Evolutionary conservation across 2,113 vertebrate species (phyloP), one percentile per base, ranked within the genome.

Genomic region (Pleuronectes platessa): DNA sequence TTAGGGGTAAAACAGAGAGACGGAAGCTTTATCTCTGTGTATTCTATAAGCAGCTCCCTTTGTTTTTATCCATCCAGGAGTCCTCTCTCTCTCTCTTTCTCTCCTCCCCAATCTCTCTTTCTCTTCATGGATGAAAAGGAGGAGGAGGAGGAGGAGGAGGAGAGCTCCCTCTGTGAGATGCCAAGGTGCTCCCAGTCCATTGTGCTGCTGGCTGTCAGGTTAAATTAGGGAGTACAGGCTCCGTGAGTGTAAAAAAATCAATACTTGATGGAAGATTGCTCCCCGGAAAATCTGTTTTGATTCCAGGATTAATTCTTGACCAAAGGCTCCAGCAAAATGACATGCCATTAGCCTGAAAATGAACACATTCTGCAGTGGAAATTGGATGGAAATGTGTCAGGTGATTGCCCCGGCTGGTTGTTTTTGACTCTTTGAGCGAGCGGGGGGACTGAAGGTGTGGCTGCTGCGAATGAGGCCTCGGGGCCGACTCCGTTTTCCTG

Each of bases 261-360:
- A 99, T 99, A 98, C 97, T 97, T 98, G 97, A 99, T 98, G 98
- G 97, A 97, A 98, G 97, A 98, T 97, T 99, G 97, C 96, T 98
- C 97, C 95, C 96, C 87, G 93, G 97, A 99, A 99, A 99, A 99
- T 99, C 97, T 99, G 98, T 99, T 99, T 98, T 99, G 97, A 99
- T 99, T 99, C 96, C 94, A 98, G 96, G 96, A 98, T 99, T 99
- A 98, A 99, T 99, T 99, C 94, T 90, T 91, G 86, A 98, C 96
- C 97, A 98, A 98, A 97, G 96, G 95, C 96, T 97, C 95, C 95
- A 94, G 95, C 93, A 95, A 97, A 99, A 99, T 98, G 97, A 98
- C 97, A 97, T 97, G 96, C 97, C 97, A 99, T 98, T 99, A 98
- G 96, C 79, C 96, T 93, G 94, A 98, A 97, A 98, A 99, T 98